Evolutionary conservation across 2,888 invertebrate species (phyloP).

Genomic region (Aplocera efformata): DNA sequence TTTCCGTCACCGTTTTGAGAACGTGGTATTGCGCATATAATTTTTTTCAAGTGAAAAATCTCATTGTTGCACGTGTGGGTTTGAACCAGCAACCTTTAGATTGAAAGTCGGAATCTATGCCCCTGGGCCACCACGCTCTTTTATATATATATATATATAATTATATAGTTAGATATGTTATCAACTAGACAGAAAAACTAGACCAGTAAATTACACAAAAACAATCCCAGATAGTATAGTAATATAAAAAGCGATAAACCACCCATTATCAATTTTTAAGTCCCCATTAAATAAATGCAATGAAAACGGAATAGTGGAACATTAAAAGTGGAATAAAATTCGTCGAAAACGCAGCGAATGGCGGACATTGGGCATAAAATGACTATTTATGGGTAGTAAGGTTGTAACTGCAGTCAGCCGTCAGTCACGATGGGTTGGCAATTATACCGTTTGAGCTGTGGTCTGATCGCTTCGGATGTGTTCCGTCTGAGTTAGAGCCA

Average conservation of each 20-base stretch:
- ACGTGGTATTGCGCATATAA: no score
- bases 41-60: no score
- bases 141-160: no score
- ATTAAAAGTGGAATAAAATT: constrained; percentile 17
- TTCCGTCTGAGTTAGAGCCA: constrained; percentile 40
- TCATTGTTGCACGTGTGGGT: no score
- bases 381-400: constrained; percentile 16
- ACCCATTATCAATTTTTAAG: constrained; percentile 10
- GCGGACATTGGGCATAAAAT: constrained; percentile 14
- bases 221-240: no score
- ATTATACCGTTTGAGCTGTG: constrained; percentile 53
- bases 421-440: constrained; percentile 52
- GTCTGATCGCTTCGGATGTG: constrained; percentile 33
- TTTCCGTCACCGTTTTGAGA: no score
- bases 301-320: constrained; percentile 5
- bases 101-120: no score
- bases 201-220: no score
- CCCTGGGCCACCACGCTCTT: no score
- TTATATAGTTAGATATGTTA: no score
- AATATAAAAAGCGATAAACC: constrained; percentile 5
- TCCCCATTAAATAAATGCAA: constrained; percentile 17
- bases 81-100: no score
- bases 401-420: constrained; percentile 40
- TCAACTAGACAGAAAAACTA: no score
- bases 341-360: constrained; percentile 14